Percentiles rank a stretch among this genome's conserved stretches.
Conservation (phyloP, 2,888 invertebrate species). For the Netelia fuscicornis region DNA sequence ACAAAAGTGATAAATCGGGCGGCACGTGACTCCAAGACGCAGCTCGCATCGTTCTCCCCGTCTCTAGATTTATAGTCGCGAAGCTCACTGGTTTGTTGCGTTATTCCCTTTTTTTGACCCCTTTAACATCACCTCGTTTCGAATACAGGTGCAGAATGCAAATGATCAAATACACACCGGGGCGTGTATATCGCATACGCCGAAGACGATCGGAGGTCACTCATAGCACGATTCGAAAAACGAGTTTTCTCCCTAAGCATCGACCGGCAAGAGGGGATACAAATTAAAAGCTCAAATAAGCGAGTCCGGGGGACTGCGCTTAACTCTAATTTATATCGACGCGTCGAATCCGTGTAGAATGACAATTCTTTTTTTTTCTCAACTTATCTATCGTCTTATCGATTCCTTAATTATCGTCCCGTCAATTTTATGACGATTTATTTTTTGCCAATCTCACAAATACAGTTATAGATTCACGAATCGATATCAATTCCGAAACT, state of each 20-base stretch:
- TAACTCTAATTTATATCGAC: conserved; percentile 10
- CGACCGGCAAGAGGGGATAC: conserved; percentile 26
- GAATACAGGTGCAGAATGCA: conserved; percentile 65
- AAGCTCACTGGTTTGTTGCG: not conserved
- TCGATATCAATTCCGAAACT: not conserved
- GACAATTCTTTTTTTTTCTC: conserved; percentile 18
- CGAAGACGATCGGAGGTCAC: conserved; percentile 52
- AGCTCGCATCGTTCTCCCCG: conserved; percentile 16
- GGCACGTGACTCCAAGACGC: conserved; percentile 66
- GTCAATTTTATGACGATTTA: not conserved
- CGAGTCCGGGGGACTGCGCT: not conserved
- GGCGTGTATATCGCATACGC: conserved; percentile 8
- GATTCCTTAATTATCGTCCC: not conserved
- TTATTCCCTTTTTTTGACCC: conserved; percentile 28
- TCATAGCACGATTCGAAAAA: conserved; percentile 46
- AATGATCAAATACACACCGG: conserved; percentile 56
- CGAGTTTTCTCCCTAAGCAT: conserved; percentile 53
- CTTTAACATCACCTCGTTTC: conserved; percentile 36
- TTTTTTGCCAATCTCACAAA: not conserved
- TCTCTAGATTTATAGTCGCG: conserved; percentile 31
- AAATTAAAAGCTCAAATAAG: conserved; percentile 40
- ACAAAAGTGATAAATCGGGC: conserved; percentile 58
- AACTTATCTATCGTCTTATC: not conserved
- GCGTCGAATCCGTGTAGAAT: not conserved
- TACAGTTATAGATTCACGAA: not conserved